Base-by-base conservation (phyloP, 2,888 invertebrate genomes). In the Nebria brevicollis region DNA sequence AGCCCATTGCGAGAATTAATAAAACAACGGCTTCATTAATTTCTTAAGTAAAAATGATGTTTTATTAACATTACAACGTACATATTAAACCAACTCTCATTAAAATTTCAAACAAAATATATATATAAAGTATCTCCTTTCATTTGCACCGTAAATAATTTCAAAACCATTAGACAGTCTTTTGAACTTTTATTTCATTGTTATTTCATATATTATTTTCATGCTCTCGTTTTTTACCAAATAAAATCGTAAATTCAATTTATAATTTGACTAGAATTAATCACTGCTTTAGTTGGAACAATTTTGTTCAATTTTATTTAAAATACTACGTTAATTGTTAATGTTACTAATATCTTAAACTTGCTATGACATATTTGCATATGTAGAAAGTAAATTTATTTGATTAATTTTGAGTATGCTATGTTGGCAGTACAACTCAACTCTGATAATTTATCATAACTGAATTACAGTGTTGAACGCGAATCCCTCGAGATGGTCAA, bases 401-500 rank as follows among this genome's bases (percentile, higher is more conserved):
- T 54, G 8, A 54, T 54, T 54, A 54, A 3, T 7, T 54, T 54
- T 54, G 54, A 54, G 54, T 54, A 6, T 54, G 54, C 8, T 11
- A 54, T 54, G 54, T 54, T 54, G 54, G 54, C 11, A 54, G 54
- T 54, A 54, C 13, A 54, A 54, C 54, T 54, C 13, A 54, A 54
- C 54, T 54, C 54, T 54, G 54, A 54, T 70, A 70, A 70, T 70
- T 70, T 70, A 11, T 11, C 70, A 70, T 15, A 20, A 70, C 26
- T 13, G 20, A 70, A 79, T 79, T 74, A 79, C 73, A 79, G 79
- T 75, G 75, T 75, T 25, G 66, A 13, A 8, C 25, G 42, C 20
- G 42, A n/a, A 74, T 74, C 74, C 66, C 66, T 75, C 43, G 15
- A 25, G 25, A 25, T 66, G 73, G 78, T 73, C 78, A 78, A 79